Base-by-base conservation (phyloP, 1,140 invertebrate genomes). In the Plodia interpunctella region DNA sequence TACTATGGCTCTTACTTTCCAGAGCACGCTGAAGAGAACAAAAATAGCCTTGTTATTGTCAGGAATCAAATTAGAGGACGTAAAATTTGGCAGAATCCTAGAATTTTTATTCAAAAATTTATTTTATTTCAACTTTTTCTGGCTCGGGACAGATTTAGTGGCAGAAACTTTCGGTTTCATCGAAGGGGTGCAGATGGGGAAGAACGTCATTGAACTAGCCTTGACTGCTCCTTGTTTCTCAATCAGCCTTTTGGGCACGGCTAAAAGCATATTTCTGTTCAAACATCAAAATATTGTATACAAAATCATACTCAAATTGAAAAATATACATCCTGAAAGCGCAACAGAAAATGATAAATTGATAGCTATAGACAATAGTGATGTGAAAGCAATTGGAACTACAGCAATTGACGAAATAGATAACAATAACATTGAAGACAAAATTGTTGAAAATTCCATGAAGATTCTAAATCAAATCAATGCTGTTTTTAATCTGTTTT, bases 121-220 rank as follows among this genome's bases (percentile, higher is more conserved):
- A 19, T 74, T 66, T 59, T 68, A 68, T 56, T 60, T 72, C 1
- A 74, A 78, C 49, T 15, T 72, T 0, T 1, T 75, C 2, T 69
- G 65, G 66, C 20, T 80, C 15, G 62, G 77, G 18, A 59, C 57
- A 0, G 76, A 75, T 49, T 60, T 72, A 1, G 35, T 70, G 2
- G 74, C 65, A 0, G 78, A 80, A 62, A 49, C 70, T 0, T 64
- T 57, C 10, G 76, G 70, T 69, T 19, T 77, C 1, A 18, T 66
- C 0, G 72, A 74, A 15, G 72, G 70, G 17, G 63, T 76, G 18
- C 50, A 50, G 8, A 56, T 35, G 6, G 63, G 72, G 1, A 66
- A 67, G 13, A 69, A 60, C 35, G 69, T 81, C 20, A 57, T 69
- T 6, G 68, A 78, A 56, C 44, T 78, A 0, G 74, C 72, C 10